These are phyloP conservation scores for Drosophila hamatofila DNA, from an alignment of 2,888 invertebrate genomes.

Conservation along the genomic window DNA sequence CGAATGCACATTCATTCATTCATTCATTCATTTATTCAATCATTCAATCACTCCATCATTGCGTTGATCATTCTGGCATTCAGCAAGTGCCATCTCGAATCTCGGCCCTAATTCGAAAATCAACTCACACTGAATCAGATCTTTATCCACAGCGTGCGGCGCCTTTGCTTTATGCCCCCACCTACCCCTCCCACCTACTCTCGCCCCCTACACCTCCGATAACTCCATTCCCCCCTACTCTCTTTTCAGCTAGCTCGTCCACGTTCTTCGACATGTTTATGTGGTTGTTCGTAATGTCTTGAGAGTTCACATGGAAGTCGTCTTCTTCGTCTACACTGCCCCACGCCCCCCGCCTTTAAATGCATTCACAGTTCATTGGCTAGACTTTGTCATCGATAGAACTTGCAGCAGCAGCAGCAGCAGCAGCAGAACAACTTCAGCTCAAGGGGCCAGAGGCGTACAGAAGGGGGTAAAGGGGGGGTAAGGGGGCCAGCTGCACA, in stretches of 20 bases:
- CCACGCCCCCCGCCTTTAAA: constrained; percentile 6
- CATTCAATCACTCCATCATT: constrained; percentile 10
- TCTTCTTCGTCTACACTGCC: neutral
- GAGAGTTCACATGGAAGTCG: constrained; percentile 19
- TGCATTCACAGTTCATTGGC: constrained; percentile 63
- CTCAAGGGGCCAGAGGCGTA: too few relatives aligned
- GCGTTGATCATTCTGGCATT: constrained; percentile 1
- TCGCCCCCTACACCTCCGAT: too few relatives aligned
- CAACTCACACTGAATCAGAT: constrained; percentile 41
- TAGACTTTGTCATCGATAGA: constrained; percentile 53
- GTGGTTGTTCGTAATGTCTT: constrained; percentile 32
- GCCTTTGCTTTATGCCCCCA: constrained; percentile 28
- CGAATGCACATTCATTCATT: constrained; percentile 20
- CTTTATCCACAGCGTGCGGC: constrained; percentile 36
- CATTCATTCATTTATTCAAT: constrained; percentile 15
- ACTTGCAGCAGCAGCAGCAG: constrained; percentile 3
- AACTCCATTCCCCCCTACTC: neutral
- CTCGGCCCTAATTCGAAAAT: constrained; percentile 54
- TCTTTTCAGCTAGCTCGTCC: neutral
- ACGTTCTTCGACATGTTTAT: constrained; percentile 46
- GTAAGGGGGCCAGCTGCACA: neutral
- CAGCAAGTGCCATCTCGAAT: constrained; percentile 36
- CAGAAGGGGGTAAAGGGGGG: neutral
- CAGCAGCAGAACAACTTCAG: neutral
- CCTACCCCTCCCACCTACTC: neutral